These are phyloP conservation scores for Pseudorasbora parva DNA, from an alignment of 2,113 vertebrate species.

Conservation along the genomic window DNA sequence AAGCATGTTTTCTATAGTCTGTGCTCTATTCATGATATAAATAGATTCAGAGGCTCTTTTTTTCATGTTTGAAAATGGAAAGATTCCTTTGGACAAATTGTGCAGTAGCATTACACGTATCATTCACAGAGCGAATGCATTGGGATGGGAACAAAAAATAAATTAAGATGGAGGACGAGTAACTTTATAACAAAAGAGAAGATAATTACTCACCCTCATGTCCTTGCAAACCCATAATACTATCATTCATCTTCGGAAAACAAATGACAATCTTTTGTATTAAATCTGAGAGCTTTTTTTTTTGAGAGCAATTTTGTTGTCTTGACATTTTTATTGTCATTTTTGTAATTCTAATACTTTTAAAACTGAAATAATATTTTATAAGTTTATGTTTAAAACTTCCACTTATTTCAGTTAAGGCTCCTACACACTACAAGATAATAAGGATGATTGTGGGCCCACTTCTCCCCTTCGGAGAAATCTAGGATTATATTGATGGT, in stretches of 20 bases:
- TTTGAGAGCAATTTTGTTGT: neutral
- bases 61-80: neutral
- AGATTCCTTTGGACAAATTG: neutral
- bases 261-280: too few species aligned
- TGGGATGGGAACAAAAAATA: neutral
- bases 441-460: too few species aligned
- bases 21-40: neutral
- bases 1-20: neutral
- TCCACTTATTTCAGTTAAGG: too few species aligned
- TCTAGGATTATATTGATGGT: too few species aligned
- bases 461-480: too few species aligned
- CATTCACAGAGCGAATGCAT: neutral
- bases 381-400: too few species aligned
- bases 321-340: neutral
- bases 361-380: too few species aligned
- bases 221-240: too few species aligned
- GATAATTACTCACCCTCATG: too few species aligned
- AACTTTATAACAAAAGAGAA: neutral
- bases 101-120: neutral
- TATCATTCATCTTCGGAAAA: too few species aligned
- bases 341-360: neutral
- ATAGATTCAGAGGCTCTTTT: neutral
- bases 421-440: too few species aligned
- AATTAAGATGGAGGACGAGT: neutral
- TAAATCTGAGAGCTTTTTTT: too few species aligned